Percentiles rank a stretch among this genome's conserved stretches.
These are phyloP conservation scores for Jordanella pulchra DNA, from an alignment of 2,797 vertebrate genomes.

Conservation along the genomic window DNA sequence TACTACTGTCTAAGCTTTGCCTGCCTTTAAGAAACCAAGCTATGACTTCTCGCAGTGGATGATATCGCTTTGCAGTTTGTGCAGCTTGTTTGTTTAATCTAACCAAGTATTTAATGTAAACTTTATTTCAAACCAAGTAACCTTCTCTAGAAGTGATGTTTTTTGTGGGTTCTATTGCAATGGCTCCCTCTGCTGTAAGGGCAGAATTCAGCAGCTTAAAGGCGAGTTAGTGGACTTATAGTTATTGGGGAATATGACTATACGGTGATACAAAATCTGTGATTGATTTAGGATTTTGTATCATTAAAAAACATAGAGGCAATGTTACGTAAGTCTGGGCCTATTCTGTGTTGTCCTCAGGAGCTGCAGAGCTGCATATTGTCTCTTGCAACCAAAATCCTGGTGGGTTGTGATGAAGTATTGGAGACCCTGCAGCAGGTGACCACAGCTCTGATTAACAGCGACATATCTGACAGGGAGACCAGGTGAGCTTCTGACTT, in stretches of 20 bases:
- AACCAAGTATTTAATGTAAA: not conserved
- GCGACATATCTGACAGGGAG: constrained; percentile 90
- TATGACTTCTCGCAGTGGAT: constrained; percentile 9
- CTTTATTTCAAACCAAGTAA: not conserved
- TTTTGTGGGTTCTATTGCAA: not conserved
- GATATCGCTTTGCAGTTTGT: constrained; percentile 4
- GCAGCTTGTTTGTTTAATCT: constrained; percentile 5
- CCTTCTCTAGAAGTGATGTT: not conserved
- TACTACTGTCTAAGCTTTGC: constrained; percentile 55
- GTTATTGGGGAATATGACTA: not conserved
- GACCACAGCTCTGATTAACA: constrained; percentile 95
- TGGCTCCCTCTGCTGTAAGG: not conserved
- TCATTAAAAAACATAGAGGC: constrained; percentile 38
- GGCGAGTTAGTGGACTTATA: not conserved
- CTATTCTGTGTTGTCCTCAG: constrained; percentile 75
- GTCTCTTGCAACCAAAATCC: constrained; percentile 92
- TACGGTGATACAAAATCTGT: not conserved
- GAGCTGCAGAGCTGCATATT: constrained; percentile 96
- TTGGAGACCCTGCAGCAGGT: constrained; percentile 97
- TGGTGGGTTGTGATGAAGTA: constrained; percentile 97
- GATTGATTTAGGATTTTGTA: not conserved
- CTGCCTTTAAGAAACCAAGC: constrained; percentile 13
- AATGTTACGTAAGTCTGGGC: constrained; percentile 75
- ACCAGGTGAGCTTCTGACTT: constrained; percentile 81
- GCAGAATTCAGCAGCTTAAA: not conserved